Base-by-base conservation (phyloP, 2,113 vertebrate genomes). In the Albula goreensis region DNA sequence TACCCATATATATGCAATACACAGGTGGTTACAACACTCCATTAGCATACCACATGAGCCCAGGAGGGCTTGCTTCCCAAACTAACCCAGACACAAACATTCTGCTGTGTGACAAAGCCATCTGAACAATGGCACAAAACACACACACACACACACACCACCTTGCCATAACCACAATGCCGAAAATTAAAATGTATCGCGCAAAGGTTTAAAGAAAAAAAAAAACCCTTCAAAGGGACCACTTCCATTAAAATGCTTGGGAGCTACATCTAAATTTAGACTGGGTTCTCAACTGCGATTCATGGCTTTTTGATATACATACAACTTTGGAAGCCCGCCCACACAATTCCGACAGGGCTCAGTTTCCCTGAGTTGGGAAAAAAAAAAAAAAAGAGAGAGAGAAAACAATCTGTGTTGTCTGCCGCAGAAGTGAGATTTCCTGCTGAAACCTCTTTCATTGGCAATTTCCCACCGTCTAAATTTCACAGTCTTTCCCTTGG, bases 261-360 rank as follows among this genome's bases (percentile, higher is more conserved):
- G 70, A 83, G 50, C 50, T 48, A 53, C 25, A 53, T 83, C 82
- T 87, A 87, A 87, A 87, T 83, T 83, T 87, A 87, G 74, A 84
- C 77, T 3, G 13, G 41, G 25, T 83, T 70, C 57, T 50, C 48
- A n/a, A 31, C 81, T 6, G 12, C 52, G 63, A 82, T 77, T 86
- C 66, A 31, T 83, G 81, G 51, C 81, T 83, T 83, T 83, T 51
- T 80, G 74, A 87, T 79, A 83, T 48, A 87, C 77, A 79, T 83
- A 86, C 78, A 86, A 83, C 74, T 87, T 84, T 84, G 82, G 82
- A 82, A 52, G 49, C 48, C 77, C 77, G 22, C 86, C 81, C 49
- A 87, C 86, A 80, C 82, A 80, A 51, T 80, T 83, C 77, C 56
- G 50, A 80, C 52, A 78, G 50, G 60, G 22, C 31, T 79, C 49